A percentile compares a stretch with the other conserved stretches of the same genome.
Evolutionary conservation across 2,888 invertebrate genomes (phyloP).

Genomic region (Therioaphis trifolii): DNA sequence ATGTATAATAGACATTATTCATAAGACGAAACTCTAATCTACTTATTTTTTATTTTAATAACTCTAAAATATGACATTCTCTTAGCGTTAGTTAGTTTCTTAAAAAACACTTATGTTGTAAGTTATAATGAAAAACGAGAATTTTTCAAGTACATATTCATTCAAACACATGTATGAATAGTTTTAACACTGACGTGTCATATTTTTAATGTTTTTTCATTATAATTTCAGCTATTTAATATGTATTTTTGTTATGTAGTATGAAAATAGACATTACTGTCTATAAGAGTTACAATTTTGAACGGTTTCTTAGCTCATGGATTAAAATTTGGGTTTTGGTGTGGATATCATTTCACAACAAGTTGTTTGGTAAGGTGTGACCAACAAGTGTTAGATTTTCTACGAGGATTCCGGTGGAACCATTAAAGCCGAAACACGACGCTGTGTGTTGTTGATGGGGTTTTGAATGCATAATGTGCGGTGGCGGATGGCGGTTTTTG

Average conservation of each 20-base stretch:
- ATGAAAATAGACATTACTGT: no score
- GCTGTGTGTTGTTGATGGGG: constrained; percentile 58
- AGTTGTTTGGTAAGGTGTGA: constrained; percentile 57
- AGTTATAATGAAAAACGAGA: no score
- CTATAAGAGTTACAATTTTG: constrained; percentile 13
- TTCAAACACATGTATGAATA: background rate
- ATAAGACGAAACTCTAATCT: no score
- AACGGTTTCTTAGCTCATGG: background rate
- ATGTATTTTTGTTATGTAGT: no score
- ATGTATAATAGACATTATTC: no score
- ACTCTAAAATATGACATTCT: no score
- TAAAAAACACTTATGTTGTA: no score
- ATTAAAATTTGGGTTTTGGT: constrained; percentile 6
- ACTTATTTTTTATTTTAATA: no score
- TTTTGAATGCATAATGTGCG: constrained; percentile 61
- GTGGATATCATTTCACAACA: constrained; percentile 51
- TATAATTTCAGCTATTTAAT: no score
- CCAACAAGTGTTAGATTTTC: constrained; percentile 61
- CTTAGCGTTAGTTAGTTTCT: no score
- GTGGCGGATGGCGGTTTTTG: constrained; percentile 57
- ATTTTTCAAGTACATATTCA: background rate
- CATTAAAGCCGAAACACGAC: constrained; percentile 60
- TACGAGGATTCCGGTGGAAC: constrained; percentile 46
- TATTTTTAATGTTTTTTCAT: constrained; percentile 10
- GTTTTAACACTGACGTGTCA: constrained; percentile 20